These are phyloP conservation scores for Aix galericulata DNA, from an alignment of 2,113 vertebrate species.

Conservation along the genomic window DNA sequence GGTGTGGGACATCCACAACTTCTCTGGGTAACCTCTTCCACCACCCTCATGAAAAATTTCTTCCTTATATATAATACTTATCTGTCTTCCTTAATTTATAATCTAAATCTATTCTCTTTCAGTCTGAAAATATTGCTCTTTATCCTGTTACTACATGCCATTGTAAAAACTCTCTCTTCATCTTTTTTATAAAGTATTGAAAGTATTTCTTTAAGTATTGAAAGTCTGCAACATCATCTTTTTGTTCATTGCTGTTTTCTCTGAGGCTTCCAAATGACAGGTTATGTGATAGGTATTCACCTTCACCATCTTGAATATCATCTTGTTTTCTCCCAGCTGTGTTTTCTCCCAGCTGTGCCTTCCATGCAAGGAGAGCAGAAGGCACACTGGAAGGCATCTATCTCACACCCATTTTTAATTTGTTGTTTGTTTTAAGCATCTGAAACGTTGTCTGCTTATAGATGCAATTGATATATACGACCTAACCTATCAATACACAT, in stretches of 20 bases:
- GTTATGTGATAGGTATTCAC: not conserved
- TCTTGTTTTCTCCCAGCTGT: not conserved
- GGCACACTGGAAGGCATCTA: not conserved
- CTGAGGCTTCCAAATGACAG: not conserved
- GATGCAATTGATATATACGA: not conserved
- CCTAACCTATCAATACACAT: not conserved
- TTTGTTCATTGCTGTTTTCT: not conserved
- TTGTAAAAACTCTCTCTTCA: too few species aligned
- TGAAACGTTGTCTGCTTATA: not conserved
- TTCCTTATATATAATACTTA: too few species aligned
- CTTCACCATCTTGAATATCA: not conserved
- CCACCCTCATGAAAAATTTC: too few species aligned
- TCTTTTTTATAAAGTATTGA: too few species aligned
- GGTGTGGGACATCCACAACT: too few species aligned
- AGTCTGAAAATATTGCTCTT: too few species aligned
- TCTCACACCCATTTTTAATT: not conserved
- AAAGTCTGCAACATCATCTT: not conserved
- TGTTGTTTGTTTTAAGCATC: not conserved
- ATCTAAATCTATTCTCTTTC: too few species aligned
- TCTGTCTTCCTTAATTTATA: too few species aligned
- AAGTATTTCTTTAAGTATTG: too few species aligned
- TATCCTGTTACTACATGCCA: too few species aligned
- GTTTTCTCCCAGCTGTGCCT: not conserved
- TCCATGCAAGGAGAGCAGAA: not conserved
- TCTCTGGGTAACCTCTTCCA: too few species aligned